Base-by-base conservation (phyloP, 2,113 vertebrate species). In the Crotophaga sulcirostris region DNA sequence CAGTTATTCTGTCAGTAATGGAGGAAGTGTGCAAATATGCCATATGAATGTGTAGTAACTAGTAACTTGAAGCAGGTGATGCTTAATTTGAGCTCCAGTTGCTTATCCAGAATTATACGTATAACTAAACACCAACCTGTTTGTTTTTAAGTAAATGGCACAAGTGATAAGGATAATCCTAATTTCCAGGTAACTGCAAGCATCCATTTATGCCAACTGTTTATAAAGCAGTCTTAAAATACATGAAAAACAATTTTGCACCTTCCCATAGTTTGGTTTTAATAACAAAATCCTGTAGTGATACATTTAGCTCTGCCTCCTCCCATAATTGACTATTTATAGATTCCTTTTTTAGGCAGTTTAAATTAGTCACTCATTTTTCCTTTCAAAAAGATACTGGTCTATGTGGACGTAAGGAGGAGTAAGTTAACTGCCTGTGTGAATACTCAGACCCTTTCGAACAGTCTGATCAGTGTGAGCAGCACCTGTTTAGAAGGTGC, bases 401-500 rank as follows among this genome's bases (percentile, higher is more conserved):
- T 84, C 74, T 74, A 3, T 74, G n/a, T 81, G 60, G 69, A 52
- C 1, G 1, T 34, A 26, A 81, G 54, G 68, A 80, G 23, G 47
- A 90, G 24, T 76, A 44, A 91, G 56, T 70, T 73, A 62, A 76
- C 38, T 51, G n/a, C 52, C 45, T 87, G 13, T 54, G 45, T 80
- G 76, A 75, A 54, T 87, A 1, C 1, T 87, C 38, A 81, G 54
- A 76, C 45, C 36, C 49, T 81, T 77, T 80, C 7, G 23, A 93
- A 67, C 56, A 18, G 34, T 58, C 74, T 82, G 45, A 75, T 92
- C 19, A 3, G 54, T 44, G 54, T 68, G 89, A 87, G 28, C 44
- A 78, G 81, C 84, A 94, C 91, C 77, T 95, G 62, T 40, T 92
- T 23, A 56, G 70, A 78, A 80, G 67, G 66, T 84, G 86, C 77